Evolutionary conservation across 2,797 vertebrate species (phyloP), one percentile per base, ranked within the genome.

Genomic region (Ciconia nigra): DNA sequence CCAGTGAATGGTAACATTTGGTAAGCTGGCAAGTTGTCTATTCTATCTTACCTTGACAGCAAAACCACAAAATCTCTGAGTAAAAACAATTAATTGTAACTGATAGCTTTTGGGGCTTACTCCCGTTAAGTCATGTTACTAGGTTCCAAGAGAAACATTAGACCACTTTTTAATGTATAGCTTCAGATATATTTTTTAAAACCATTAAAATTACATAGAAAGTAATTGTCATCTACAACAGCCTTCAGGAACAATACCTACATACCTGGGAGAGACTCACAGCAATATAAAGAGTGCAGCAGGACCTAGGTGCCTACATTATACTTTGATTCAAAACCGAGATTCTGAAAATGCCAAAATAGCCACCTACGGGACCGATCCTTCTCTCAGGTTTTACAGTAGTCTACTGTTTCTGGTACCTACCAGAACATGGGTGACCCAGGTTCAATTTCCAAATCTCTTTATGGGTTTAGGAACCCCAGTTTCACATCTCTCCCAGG

Each of bases 1-100:
- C 96, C 93, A 94, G 93, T 96, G 93, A 95, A 89, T 88, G 82
- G 94, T 51, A 98, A 98, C 98, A 98, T 98, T 97, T 98, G 98
- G 98, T 95, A 95, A 98, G 96, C 98, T 98, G 90, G 96, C 82
- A 97, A 95, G 94, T 96, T 98, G 94, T 97, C 89, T 95, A 29
- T 39, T 90, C 96, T 62, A 67, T 97, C 86, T 97, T 95, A 87
- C 78, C 94, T 87, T 70, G 15, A 95, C 70, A 97, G 82, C 51
- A 96, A 89, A 96, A 72, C 19, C 86, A 95, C 89, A 95, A 98
- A 98, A 97, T 89, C 74, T 94, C 92, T 87, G 84, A 74, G 57
- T 96, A 94, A 97, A 98, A 97, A 87, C 77, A 87, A 94, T 96
- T 96, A 90, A 95, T 87, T 95, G 83, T 66, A 92, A 86, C 46